Evolutionary conservation across 2,888 invertebrate genomes (phyloP), one percentile per base, ranked within the genome.

Genomic region (Ommatoiulus sabulosus): DNA sequence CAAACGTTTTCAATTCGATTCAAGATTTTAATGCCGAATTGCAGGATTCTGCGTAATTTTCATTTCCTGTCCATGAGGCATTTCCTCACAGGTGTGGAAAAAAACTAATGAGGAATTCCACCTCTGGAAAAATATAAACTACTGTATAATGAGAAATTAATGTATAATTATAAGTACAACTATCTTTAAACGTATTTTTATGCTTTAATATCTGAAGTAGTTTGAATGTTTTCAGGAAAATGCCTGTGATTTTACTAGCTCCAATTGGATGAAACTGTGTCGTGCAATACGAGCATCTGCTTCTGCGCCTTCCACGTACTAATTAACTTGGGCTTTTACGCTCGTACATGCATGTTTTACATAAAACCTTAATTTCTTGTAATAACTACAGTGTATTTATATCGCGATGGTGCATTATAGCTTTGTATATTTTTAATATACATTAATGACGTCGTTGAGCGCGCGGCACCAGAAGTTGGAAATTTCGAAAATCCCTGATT

Each of bases 361-460:
- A 57, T 57, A 63, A 4, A 63, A 63, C n/a, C 63, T 63, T 20
- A 20, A 63, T 63, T 63, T 63, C 63, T n/a, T 63, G 63, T 63
- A 20, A 63, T 20, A 20, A 63, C 63, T n/a, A n/a, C n/a, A n/a
- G n/a, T n/a, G n/a, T n/a, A n/a, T n/a, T n/a, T 20, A 20, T 63
- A 63, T 20, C n/a, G 63, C 20, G 5, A 20, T n/a, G 5, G 4
- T n/a, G 15, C 20, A 20, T 63, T 20, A 5, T 63, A 63, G 63
- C 15, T 20, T 20, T 20, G 20, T 4, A 20, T 63, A 63, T n/a
- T 15, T 63, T 63, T 63, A 63, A 63, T 63, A 20, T 63, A 20
- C 63, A 63, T 63, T n/a, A 20, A 63, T 63, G n/a, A 20, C n/a
- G 63, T 20, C 10, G 57, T 15, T 63, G 63, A 3, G 5, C 20